These are phyloP conservation scores for Chaetodon trifascialis DNA, from an alignment of 2,113 vertebrate genomes.

Conservation along the genomic window DNA sequence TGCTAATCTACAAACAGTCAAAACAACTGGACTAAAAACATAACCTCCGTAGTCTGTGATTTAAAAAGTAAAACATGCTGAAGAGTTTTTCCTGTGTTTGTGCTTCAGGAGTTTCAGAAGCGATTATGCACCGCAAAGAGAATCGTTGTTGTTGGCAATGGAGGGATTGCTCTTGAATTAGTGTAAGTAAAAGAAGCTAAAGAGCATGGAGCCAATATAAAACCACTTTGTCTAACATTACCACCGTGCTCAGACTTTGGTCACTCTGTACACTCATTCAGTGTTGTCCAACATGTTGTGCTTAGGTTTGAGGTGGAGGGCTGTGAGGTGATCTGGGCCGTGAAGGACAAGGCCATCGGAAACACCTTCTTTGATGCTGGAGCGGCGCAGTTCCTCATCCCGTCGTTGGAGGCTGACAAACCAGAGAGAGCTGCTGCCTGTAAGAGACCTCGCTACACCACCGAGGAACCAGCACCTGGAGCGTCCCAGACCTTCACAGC, in stretches of 20 bases:
- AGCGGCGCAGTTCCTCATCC: slow-evolving; percentile 94
- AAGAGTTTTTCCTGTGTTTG: background rate
- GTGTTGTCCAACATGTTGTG: background rate
- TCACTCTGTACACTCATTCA: background rate
- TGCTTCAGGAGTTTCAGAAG: slow-evolving; percentile 93
- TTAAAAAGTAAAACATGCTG: background rate
- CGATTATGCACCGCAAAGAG: slow-evolving; percentile 88
- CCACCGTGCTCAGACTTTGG: background rate
- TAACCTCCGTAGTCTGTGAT: too few species aligned
- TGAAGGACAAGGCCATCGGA: slow-evolving; percentile 97
- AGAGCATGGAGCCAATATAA: too few species aligned
- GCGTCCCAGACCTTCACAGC: slow-evolving; percentile 66
- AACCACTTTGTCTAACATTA: background rate
- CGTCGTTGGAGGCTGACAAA: slow-evolving; percentile 85
- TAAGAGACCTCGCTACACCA: slow-evolving; percentile 90
- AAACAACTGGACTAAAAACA: background rate
- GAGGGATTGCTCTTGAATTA: slow-evolving; percentile 96
- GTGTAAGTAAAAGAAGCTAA: slow-evolving; percentile 86
- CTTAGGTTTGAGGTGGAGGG: slow-evolving; percentile 90
- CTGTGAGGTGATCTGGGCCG: slow-evolving; percentile 96
- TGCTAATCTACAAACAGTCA: background rate
- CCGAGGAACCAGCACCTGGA: slow-evolving; percentile 69
- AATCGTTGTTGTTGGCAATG: slow-evolving; percentile 94
- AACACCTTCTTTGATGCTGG: slow-evolving; percentile 97
- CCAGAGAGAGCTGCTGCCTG: slow-evolving; percentile 77